phyloP scores from a whole-genome alignment of 2,797 vertebrate genomes.

The Perdix hodgsoniae region DNA sequence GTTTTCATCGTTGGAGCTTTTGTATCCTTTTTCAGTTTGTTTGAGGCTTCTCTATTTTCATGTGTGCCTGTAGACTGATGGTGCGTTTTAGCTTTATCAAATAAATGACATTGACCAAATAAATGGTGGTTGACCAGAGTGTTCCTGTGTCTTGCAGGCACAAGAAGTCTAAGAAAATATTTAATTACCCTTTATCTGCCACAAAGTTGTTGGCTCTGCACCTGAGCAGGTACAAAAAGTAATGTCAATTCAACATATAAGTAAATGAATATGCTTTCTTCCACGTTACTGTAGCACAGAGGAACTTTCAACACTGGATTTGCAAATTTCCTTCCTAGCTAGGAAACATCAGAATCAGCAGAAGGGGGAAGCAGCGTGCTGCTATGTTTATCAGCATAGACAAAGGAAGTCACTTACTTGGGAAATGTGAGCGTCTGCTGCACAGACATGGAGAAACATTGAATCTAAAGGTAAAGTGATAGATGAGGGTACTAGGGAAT shows the following conservation, averaged over 20 bases:
- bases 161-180: not conserved
- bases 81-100: not conserved
- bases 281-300: not conserved
- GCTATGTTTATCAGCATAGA: not conserved
- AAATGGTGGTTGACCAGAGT: not conserved
- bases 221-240: not conserved
- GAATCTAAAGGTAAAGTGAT: no score
- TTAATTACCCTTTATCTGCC: not conserved
- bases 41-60: not conserved
- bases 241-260: not conserved
- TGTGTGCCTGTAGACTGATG: not conserved
- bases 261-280: not conserved
- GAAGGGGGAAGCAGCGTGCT: not conserved
- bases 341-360: not conserved
- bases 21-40: conserved; percentile 88
- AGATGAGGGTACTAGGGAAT: not conserved
- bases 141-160: not conserved
- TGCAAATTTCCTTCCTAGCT: not conserved
- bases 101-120: not conserved
- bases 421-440: not conserved
- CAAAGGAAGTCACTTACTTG: not conserved
- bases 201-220: not conserved
- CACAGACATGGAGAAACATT: not conserved
- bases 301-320: not conserved
- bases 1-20: conserved; percentile 95